Percentiles rank a stretch among this genome's conserved stretches.
Conservation (phyloP, 2,888 invertebrate species). For the Tineola bisselliella region DNA sequence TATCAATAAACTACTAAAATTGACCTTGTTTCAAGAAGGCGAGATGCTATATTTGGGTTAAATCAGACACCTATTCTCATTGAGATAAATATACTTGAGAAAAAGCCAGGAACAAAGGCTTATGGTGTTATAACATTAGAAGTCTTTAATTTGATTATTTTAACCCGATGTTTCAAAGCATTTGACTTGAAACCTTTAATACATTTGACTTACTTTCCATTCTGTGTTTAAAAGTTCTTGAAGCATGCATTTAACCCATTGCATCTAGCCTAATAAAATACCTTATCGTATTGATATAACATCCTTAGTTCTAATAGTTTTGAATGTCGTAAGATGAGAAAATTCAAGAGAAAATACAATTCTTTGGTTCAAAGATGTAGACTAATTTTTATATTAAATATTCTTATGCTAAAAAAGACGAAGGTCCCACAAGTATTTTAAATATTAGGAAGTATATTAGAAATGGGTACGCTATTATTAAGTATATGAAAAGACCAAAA, state of each 20-base stretch:
- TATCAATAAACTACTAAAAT: conserved; percentile 39
- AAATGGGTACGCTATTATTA: conserved; percentile 11
- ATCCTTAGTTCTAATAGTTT: conserved; percentile 15
- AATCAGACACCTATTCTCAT: not conserved
- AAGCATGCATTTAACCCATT: not conserved
- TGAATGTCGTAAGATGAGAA: not conserved
- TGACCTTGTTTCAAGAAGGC: conserved; percentile 33
- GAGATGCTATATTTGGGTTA: not conserved
- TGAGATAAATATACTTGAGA: too few relatives aligned
- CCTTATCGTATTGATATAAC: conserved; percentile 18
- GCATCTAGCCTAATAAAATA: not conserved
- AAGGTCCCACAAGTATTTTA: conserved; percentile 57
- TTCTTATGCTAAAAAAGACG: conserved; percentile 22
- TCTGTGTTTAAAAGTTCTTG: too few relatives aligned
- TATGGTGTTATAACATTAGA: too few relatives aligned
- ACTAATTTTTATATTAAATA: conserved; percentile 21
- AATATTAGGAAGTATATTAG: conserved; percentile 29
- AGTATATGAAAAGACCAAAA: conserved; percentile 12
- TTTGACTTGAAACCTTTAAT: too few relatives aligned
- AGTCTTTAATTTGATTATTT: not conserved
- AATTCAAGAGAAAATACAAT: not conserved
- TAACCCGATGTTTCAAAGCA: too few relatives aligned
- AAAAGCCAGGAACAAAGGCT: too few relatives aligned
- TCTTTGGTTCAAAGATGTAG: conserved; percentile 13
- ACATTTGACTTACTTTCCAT: too few relatives aligned